Percentiles rank a stretch among this genome's conserved stretches.
Evolutionary conservation across 2,888 invertebrate genomes (phyloP).

Genomic region (Tipula helvola): DNA sequence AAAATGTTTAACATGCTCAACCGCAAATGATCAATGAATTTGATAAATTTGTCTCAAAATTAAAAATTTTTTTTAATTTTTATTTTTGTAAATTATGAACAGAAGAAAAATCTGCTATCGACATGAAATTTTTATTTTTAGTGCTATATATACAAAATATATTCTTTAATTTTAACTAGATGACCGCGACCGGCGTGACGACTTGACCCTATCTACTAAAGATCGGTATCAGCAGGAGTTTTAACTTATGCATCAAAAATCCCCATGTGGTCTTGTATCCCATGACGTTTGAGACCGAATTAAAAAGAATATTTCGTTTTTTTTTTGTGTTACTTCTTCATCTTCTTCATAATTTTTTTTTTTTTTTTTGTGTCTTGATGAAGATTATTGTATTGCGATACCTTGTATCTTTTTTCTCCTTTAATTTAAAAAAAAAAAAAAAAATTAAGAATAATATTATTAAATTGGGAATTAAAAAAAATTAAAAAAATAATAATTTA

Average conservation of each 20-base stretch:
- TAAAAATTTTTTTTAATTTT: neutral
- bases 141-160: neutral
- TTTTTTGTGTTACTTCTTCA: neutral
- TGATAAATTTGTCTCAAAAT: slow-evolving; percentile 4
- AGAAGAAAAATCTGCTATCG: neutral
- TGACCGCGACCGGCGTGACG: slow-evolving; percentile 21
- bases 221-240: slow-evolving; percentile 19
- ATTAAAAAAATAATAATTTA: slow-evolving; percentile 4
- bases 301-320: slow-evolving; percentile 4
- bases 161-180: slow-evolving; percentile 13
- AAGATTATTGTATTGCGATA: slow-evolving; percentile 5
- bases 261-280: slow-evolving; percentile 17
- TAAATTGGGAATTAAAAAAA: neutral
- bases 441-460: neutral
- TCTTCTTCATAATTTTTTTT: neutral
- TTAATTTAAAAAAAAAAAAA: neutral
- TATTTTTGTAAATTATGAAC: neutral
- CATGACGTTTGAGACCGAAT: slow-evolving; percentile 14
- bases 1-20: neutral
- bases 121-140: neutral
- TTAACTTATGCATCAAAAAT: slow-evolving; percentile 19
- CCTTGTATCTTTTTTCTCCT: neutral
- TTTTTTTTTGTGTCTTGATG: neutral
- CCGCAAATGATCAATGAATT: neutral
- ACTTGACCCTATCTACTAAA: slow-evolving; percentile 21